phyloP scores from a whole-genome alignment of 1,140 invertebrate species.

The Rhyzopertha dominica region DNA sequence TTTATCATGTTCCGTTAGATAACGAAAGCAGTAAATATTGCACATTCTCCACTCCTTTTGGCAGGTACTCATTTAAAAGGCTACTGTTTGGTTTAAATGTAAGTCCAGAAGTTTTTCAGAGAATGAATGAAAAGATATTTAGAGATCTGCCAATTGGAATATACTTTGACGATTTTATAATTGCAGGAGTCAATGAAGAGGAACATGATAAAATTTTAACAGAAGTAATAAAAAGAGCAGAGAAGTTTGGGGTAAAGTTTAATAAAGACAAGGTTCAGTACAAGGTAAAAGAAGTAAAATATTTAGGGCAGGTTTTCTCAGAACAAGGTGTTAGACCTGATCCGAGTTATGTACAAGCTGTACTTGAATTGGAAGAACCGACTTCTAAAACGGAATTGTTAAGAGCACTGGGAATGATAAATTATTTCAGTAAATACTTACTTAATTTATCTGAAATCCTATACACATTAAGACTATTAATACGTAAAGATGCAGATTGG shows the following conservation, averaged over 20 bases:
- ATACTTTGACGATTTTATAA: slow-evolving; percentile 25
- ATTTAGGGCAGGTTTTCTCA: slow-evolving; percentile 30
- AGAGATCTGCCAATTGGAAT: slow-evolving; percentile 18
- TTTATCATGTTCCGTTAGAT: slow-evolving; percentile 32
- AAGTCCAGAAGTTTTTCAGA: slow-evolving; percentile 43
- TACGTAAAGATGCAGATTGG: no score
- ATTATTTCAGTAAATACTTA: slow-evolving; percentile 4
- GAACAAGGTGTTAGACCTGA: slow-evolving; percentile 18
- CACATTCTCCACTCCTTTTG: slow-evolving; percentile 43
- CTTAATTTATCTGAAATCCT: slow-evolving; percentile 2
- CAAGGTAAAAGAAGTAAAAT: slow-evolving; percentile 24
- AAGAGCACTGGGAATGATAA: slow-evolving; percentile 10
- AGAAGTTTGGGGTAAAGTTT: slow-evolving; percentile 17
- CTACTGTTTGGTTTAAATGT: slow-evolving; percentile 41
- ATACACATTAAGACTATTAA: slow-evolving; percentile 3
- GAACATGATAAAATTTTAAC: slow-evolving; percentile 18
- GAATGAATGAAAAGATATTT: slow-evolving; percentile 25
- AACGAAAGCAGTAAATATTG: slow-evolving; percentile 27
- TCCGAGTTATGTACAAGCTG: slow-evolving; percentile 16
- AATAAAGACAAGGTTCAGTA: slow-evolving; percentile 22
- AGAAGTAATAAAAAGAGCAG: slow-evolving; percentile 15
- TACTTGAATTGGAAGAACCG: slow-evolving; percentile 16
- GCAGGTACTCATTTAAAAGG: slow-evolving; percentile 33
- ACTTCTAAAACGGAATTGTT: slow-evolving; percentile 26
- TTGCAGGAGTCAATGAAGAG: slow-evolving; percentile 10